Conservation (phyloP, 1,140 invertebrate species). For the Halotydeus destructor region DNA sequence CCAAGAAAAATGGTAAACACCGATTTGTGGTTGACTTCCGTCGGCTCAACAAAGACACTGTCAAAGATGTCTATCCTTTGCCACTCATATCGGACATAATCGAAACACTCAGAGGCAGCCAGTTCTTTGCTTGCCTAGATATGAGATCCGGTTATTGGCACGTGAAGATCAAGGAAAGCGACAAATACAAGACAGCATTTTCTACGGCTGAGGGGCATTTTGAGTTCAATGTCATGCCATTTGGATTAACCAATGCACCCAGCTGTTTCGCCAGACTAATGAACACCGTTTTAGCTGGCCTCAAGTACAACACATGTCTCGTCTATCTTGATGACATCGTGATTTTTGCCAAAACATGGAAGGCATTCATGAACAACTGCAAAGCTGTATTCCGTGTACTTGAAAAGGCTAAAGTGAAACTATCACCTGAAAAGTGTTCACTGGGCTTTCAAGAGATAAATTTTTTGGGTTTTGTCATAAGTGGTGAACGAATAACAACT, state of each 20-base stretch:
- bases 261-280: slow-evolving; percentile 24
- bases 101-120: slow-evolving; percentile 13
- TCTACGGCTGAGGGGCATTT: slow-evolving; percentile 11
- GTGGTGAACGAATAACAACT: neutral
- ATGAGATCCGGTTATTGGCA: slow-evolving; percentile 23
- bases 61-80: slow-evolving; percentile 23
- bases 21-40: slow-evolving; percentile 30
- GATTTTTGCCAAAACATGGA: slow-evolving; percentile 14
- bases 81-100: slow-evolving; percentile 23
- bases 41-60: slow-evolving; percentile 14
- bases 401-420: too few species aligned
- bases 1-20: slow-evolving; percentile 26
- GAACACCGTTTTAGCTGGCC: slow-evolving; percentile 6
- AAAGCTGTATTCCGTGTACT: neutral
- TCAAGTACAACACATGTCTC: slow-evolving; percentile 6
- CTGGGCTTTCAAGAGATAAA: neutral
- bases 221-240: slow-evolving; percentile 21
- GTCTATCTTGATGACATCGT: slow-evolving; percentile 20
- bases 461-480: neutral
- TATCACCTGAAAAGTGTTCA: neutral
- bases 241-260: slow-evolving; percentile 24
- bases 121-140: slow-evolving; percentile 17
- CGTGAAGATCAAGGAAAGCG: slow-evolving; percentile 18
- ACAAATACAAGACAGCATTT: slow-evolving; percentile 18
- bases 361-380: neutral